Base-by-base conservation (phyloP, 2,797 vertebrate genomes). In the Leptoclinus maculatus region DNA sequence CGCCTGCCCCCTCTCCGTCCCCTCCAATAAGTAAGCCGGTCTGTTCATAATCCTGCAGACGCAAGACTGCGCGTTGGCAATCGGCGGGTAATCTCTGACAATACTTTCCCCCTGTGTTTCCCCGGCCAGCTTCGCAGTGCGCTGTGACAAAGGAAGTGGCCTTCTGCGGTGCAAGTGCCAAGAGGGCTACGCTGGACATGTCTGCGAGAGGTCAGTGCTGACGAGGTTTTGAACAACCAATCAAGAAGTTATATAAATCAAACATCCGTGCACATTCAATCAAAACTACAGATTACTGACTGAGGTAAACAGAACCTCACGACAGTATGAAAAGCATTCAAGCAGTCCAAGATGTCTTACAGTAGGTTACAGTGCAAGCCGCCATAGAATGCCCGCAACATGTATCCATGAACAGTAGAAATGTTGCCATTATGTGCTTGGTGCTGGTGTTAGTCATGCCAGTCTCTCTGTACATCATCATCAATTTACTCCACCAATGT, bases 121-220 rank as follows among this genome's bases (percentile, higher is more conserved):
- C 32, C 32, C 80, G 87, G 89, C 60, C 88, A 99, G 98, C 88
- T 99, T 98, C 84, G 98, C 97, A 68, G 94, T 95, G 62, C 95
- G 95, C 90, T 99, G 98, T 87, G 95, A 97, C 82, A 93, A 92
- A 89, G 97, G 95, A 91, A 90, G 92, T 41, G 88, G 94, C 74
- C 84, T 76, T 12, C 86, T 97, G 66, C 95, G 94, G 0, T 99
- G 98, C 87, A 93, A 97, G 78, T 99, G 98, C 88, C 95, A 96
- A 86, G 96, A 97, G 80, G 97, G 96, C 73, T 98, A 98, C 34
- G 96, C 97, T 67, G 98, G 98, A 86, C 94, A 97, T 87, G 94
- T 94, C 83, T 99, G 98, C 85, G 98, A 99, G 94, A 97, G 98
- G 98, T 99, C 91, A 89, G 95, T 86, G 86, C 47, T 56, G 16